Evolutionary conservation across 2,888 invertebrate species (phyloP), one percentile per base, ranked within the genome.

Genomic region (Ischnura elegans): DNA sequence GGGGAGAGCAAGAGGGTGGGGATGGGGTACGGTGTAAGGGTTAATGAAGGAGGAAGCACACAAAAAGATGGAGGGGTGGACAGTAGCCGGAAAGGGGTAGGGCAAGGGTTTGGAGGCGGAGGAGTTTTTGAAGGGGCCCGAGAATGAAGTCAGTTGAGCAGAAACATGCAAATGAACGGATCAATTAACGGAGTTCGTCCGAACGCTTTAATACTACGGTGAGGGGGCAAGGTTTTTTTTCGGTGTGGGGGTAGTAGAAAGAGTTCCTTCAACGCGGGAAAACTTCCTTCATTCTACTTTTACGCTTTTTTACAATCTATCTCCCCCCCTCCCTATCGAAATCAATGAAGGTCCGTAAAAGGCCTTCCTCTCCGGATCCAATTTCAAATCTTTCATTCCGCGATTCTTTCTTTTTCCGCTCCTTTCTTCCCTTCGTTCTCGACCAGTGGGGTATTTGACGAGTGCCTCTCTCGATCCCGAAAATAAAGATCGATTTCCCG

Each of bases 141-240:
- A 46, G 55, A 85, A 42, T 43, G 43, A 43, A 85, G 85, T 29
- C 76, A 45, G 86, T 43, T 61, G 90, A 90, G 90, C 66, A 43
- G 90, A 90, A 90, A 90, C 90, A 90, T 61, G 90, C 90, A 90
- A 90, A 61, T 90, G 61, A 90, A 90, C 90, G 90, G 90, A 90
- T 90, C 90, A 90, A 90, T 90, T 90, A 90, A 55, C 86, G 51
- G 51, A 51, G 51, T 51, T n/a, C 51, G 47, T 87, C 45, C 42
- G 51, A 51, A 87, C 46, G 87, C 87, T 87, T 51, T n/a, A 45
- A 47, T 45, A 46, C 47, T 8, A 46, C 87, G 87, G 0, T n/a
- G 46, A 25, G 42, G 85, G 13, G 43, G 43, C 21, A 85, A n/a
- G 61, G 19, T 6, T 5, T 47, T 5, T 5, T 5, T 47, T 47